Evolutionary conservation across 2,888 invertebrate species (phyloP), one percentile per base, ranked within the genome.

Genomic region (Spodoptera picta): DNA sequence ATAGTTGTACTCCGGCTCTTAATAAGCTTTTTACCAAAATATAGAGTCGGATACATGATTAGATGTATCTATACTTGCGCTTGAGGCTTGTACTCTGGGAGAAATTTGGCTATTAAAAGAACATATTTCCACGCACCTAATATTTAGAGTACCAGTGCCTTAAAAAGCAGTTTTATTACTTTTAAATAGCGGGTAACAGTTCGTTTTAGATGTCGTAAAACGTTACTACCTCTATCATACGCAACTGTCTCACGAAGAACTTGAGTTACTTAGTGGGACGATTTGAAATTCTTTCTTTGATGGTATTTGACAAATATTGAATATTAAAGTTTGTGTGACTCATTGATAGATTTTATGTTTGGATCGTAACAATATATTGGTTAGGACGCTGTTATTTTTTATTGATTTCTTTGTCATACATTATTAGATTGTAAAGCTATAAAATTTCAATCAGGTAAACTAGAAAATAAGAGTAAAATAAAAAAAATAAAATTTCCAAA

Each of bases 151-250:
- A 77, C 81, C 80, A 87, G 83, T 87, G 83, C 83, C 81, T 89
- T 87, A 87, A 90, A 91, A 91, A 87, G 83, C 86, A 70, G 79
- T 90, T 92, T 92, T 93, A 93, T 91, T 83, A 83, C 90, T 90
- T 92, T 91, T 91, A 91, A 93, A 93, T 92, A 85, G 88, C 85
- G 87, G 87, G 89, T 89, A 88, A 88, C 87, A 89, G 88, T 87
- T 86, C 84, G 82, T 87, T 85, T 85, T 80, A 78, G 83, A 62
- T 78, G 83, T 89, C 91, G 87, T 90, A 89, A 89, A 90, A 88
- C 45, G 74, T 82, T 77, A 82, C 73, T 85, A n/a, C n/a, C n/a
- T n/a, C n/a, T n/a, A 87, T 86, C 80, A 66, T 65, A 78, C 60
- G 68, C 67, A 74, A 78, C 66, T 79, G 78, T 82, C 82, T 83